These are phyloP conservation scores for Stomatorhinus walkeri DNA, from an alignment of 2,797 vertebrate species.

Conservation along the genomic window DNA sequence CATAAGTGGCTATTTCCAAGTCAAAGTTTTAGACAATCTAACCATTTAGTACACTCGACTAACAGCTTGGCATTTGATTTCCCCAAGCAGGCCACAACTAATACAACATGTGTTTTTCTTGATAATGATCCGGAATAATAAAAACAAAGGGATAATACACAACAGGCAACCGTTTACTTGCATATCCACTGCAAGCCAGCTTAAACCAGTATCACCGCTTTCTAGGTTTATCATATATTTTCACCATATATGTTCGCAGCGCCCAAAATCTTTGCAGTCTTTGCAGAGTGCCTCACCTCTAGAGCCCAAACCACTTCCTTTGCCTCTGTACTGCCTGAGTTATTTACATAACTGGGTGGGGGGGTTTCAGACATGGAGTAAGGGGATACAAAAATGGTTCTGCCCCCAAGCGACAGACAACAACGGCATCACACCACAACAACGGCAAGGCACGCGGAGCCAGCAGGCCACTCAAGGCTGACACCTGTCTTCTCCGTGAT, in stretches of 20 bases:
- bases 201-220: not conserved
- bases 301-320: not conserved
- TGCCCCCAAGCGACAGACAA: not conserved
- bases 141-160: not conserved
- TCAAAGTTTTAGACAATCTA: not conserved
- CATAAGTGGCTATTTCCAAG: not conserved
- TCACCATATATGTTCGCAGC: not conserved
- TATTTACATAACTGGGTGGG: not conserved
- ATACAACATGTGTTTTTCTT: not conserved
- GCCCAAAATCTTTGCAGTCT: not conserved
- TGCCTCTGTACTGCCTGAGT: not conserved
- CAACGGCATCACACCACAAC: not conserved
- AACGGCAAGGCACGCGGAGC: not conserved
- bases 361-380: not conserved
- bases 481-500: slow-evolving; percentile 5
- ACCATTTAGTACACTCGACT: not conserved
- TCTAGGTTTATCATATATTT: not conserved
- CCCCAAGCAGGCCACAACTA: slow-evolving; percentile 2
- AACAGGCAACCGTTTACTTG: not conserved
- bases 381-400: not conserved
- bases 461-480: not conserved
- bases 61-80: not conserved
- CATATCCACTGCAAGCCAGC: not conserved
- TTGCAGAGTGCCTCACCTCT: not conserved
- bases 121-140: not conserved